These are phyloP conservation scores for Sphaeridia pumilis DNA, from an alignment of 2,888 invertebrate species.

Conservation along the genomic window DNA sequence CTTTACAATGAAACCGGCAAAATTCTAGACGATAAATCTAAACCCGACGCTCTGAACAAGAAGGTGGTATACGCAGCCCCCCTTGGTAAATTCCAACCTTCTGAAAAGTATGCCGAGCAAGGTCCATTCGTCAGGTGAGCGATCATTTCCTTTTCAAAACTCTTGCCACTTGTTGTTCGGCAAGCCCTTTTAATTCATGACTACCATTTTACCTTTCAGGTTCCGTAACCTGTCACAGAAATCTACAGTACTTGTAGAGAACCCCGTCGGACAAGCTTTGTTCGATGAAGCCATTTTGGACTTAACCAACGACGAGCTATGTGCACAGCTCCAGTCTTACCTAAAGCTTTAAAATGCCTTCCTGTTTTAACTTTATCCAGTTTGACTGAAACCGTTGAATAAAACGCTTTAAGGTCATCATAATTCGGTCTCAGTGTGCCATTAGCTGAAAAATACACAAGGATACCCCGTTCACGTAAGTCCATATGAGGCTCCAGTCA, in stretches of 20 bases:
- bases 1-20: conserved; percentile 44
- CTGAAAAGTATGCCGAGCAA: conserved; percentile 19
- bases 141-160: no score
- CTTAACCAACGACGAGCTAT: background rate
- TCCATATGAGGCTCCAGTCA: no score
- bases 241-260: conserved; percentile 54
- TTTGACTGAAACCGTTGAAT: no score
- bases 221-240: conserved; percentile 51
- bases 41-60: conserved; percentile 40
- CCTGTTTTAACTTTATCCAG: no score
- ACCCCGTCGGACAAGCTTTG: conserved; percentile 47
- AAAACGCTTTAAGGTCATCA: no score
- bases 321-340: background rate
- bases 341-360: no score
- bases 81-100: conserved; percentile 11
- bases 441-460: no score
- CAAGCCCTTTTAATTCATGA: no score
- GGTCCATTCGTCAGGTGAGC: conserved; percentile 41
- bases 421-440: no score
- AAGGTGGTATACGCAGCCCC: conserved; percentile 38
- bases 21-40: conserved; percentile 39
- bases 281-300: conserved; percentile 15
- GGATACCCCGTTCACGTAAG: no score
- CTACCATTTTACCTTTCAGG: no score
- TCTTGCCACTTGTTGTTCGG: no score